These are phyloP conservation scores for Synergus japonicus DNA, from an alignment of 2,888 invertebrate species.

Conservation along the genomic window DNA sequence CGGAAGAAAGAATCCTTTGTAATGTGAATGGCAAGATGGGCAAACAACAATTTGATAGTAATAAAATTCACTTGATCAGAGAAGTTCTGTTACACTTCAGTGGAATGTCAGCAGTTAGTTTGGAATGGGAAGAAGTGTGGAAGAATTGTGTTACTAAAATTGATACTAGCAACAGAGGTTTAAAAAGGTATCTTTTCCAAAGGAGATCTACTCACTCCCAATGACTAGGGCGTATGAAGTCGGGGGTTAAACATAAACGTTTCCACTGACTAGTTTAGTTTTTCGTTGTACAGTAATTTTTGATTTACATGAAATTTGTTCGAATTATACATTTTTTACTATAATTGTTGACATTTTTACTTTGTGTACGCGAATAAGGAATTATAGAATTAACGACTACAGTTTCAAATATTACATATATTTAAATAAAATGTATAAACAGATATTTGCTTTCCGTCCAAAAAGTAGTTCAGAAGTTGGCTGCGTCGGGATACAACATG, in stretches of 20 bases:
- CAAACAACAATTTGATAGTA: conserved; percentile 77
- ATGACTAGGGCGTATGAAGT: conserved; percentile 75
- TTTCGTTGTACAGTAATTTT: conserved; percentile 42
- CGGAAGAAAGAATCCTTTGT: conserved; percentile 77
- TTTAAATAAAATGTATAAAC: background rate
- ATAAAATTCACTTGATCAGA: conserved; percentile 76
- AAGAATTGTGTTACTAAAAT: conserved; percentile 78
- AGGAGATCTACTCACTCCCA: conserved; percentile 73
- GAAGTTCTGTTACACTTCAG: conserved; percentile 77
- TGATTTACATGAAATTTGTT: background rate
- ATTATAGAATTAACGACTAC: background rate
- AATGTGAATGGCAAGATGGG: conserved; percentile 79
- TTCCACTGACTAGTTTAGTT: conserved; percentile 72
- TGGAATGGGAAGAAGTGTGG: conserved; percentile 77
- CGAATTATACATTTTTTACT: background rate
- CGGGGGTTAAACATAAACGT: conserved; percentile 73
- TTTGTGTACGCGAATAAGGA: conserved; percentile 4
- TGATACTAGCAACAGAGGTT: conserved; percentile 77
- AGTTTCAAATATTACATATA: background rate
- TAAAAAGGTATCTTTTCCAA: conserved; percentile 77
- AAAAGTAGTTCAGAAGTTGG: too few species aligned
- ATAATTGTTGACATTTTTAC: background rate
- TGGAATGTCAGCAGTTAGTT: conserved; percentile 72
- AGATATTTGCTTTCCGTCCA: background rate
- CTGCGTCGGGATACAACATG: too few species aligned